These are phyloP conservation scores for Epizoanthus scotinus DNA, from an alignment of 92 coral and sea anemone species.

Conservation along the genomic window DNA sequence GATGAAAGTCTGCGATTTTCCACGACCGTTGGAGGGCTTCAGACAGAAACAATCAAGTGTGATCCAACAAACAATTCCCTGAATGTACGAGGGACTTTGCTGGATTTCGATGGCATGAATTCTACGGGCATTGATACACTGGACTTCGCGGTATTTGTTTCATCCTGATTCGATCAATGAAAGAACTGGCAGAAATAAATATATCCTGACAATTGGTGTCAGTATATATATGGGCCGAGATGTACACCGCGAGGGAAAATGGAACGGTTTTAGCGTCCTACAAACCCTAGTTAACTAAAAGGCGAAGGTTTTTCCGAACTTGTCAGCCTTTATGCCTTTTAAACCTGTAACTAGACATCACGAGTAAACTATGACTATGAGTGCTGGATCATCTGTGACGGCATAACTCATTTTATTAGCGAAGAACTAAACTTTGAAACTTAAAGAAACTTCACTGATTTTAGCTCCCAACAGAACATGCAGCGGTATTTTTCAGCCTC, in stretches of 20 bases:
- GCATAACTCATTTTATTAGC: too few relatives aligned
- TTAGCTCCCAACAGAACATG: too few relatives aligned
- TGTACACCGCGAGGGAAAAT: background rate
- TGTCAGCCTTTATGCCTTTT: too few relatives aligned
- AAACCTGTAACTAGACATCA: too few relatives aligned
- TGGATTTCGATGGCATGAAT: constrained; percentile 32
- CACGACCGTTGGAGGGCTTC: background rate
- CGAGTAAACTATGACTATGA: too few relatives aligned
- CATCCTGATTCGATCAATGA: constrained; percentile 2
- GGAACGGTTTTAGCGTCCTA: too few relatives aligned
- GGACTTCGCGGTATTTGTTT: constrained; percentile 33
- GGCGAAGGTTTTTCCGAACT: too few relatives aligned
- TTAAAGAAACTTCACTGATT: too few relatives aligned
- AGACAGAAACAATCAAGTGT: background rate
- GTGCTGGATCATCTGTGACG: too few relatives aligned
- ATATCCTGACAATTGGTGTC: background rate
- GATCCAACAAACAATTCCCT: background rate
- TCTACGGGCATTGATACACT: constrained; percentile 1
- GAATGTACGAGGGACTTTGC: constrained; percentile 15
- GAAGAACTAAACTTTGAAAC: too few relatives aligned
- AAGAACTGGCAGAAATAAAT: background rate
- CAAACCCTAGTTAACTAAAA: too few relatives aligned
- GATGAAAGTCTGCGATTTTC: constrained; percentile 5
- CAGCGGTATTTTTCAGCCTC: too few relatives aligned
- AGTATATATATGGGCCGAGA: background rate